phyloP scores from a whole-genome alignment of 2,888 invertebrate species.

The Cephus pulcher region DNA sequence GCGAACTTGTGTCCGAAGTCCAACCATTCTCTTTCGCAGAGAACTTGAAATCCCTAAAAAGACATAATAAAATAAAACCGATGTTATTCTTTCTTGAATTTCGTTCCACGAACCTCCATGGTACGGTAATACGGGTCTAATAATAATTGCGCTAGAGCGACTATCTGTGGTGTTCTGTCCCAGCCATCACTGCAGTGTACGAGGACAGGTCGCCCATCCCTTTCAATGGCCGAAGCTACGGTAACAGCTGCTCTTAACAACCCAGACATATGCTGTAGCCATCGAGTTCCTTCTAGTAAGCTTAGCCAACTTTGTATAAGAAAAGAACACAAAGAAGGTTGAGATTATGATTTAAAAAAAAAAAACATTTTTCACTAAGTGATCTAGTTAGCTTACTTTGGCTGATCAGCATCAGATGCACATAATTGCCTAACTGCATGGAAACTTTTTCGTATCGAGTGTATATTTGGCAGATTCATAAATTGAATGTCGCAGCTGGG shows the following conservation, averaged over 20 bases:
- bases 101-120: conserved; percentile 74
- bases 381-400: conserved; percentile 72
- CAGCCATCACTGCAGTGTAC: conserved; percentile 99
- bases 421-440: conserved; percentile 84
- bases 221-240: conserved; percentile 83
- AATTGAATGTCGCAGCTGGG: conserved; percentile 95
- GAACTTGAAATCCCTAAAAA: conserved; percentile 87
- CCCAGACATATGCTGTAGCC: conserved; percentile 91
- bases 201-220: conserved; percentile 88
- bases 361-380: not conserved
- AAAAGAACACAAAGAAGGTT: conserved; percentile 12
- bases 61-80: conserved; percentile 3
- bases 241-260: conserved; percentile 84
- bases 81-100: not conserved
- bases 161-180: conserved; percentile 98
- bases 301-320: conserved; percentile 82
- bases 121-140: conserved; percentile 96
- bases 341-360: not conserved
- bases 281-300: conserved; percentile 87
- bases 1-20: conserved; percentile 99
- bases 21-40: conserved; percentile 97
- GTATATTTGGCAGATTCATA: conserved; percentile 98
- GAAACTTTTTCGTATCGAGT: conserved; percentile 94
- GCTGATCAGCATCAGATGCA: conserved; percentile 82
- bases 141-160: conserved; percentile 90